Percentiles rank a stretch among this genome's conserved stretches.
phyloP scores from a whole-genome alignment of 2,113 vertebrate genomes.

The Silurus asotus region DNA sequence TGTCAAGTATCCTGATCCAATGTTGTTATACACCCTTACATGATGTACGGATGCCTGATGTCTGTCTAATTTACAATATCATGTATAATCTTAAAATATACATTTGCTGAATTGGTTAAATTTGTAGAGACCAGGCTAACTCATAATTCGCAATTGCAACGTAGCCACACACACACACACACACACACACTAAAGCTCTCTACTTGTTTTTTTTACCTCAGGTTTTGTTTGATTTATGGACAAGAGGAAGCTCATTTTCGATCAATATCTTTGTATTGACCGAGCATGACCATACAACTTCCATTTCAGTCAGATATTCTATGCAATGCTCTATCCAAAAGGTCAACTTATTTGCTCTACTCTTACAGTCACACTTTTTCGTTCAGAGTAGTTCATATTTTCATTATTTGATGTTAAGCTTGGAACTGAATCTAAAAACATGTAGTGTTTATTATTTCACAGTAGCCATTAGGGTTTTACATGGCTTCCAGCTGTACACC shows the following conservation, averaged over 20 bases:
- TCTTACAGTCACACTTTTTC: neutral
- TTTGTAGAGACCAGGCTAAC: neutral
- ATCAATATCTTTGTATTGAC: neutral
- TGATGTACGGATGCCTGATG: neutral
- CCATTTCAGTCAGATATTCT: neutral
- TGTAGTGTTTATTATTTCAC: neutral
- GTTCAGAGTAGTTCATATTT: neutral
- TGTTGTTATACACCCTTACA: neutral
- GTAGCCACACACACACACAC: neutral
- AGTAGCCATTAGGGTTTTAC: neutral
- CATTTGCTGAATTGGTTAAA: neutral
- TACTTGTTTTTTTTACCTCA: neutral
- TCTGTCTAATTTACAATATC: neutral
- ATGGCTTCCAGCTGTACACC: slow-evolving; percentile 20
- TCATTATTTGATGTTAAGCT: neutral
- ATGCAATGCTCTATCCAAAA: neutral
- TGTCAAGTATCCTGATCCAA: neutral
- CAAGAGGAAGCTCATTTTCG: neutral
- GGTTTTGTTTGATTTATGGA: neutral
- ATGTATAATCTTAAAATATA: neutral
- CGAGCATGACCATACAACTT: neutral
- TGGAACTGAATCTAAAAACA: neutral
- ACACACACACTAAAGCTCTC: neutral
- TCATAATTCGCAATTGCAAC: neutral
- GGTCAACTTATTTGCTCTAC: neutral